These are phyloP conservation scores for Macrotis lagotis DNA, from an alignment of 2,113 vertebrate genomes.

Conservation along the genomic window DNA sequence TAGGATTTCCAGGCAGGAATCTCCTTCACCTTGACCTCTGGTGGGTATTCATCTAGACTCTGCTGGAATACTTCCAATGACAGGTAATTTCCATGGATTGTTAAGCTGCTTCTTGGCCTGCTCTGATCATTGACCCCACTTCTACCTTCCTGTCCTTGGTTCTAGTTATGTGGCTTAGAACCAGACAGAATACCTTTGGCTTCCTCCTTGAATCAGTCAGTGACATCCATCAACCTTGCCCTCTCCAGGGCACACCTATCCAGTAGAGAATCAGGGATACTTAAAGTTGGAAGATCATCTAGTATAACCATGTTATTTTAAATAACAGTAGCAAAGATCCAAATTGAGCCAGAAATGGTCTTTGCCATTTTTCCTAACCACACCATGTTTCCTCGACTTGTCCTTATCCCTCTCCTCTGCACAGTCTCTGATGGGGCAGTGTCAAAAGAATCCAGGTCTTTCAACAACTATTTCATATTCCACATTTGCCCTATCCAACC, in stretches of 20 bases:
- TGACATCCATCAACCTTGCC: not conserved
- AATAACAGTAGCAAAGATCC: not conserved
- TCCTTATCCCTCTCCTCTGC: not conserved
- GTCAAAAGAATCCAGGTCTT: not conserved
- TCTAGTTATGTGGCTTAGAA: not conserved
- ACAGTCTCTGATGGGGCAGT: not conserved
- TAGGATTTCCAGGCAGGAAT: not conserved
- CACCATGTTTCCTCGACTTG: not conserved
- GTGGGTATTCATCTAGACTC: not conserved
- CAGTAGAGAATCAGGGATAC: not conserved
- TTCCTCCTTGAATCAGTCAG: not conserved
- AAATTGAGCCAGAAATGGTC: not conserved
- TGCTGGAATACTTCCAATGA: not conserved
- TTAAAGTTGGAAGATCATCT: not conserved
- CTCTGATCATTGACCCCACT: not conserved
- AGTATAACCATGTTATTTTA: not conserved
- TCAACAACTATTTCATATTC: not conserved
- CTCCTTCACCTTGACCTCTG: not conserved
- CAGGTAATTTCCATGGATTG: not conserved
- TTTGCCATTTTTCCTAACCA: not conserved
- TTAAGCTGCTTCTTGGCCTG: not conserved
- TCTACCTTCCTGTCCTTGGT: not conserved
- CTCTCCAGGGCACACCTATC: not conserved
- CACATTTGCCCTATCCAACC: not conserved
- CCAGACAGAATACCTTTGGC: not conserved